Base-by-base conservation (phyloP, 1,140 invertebrate genomes). In the Pseudomyrmex pallidus region DNA sequence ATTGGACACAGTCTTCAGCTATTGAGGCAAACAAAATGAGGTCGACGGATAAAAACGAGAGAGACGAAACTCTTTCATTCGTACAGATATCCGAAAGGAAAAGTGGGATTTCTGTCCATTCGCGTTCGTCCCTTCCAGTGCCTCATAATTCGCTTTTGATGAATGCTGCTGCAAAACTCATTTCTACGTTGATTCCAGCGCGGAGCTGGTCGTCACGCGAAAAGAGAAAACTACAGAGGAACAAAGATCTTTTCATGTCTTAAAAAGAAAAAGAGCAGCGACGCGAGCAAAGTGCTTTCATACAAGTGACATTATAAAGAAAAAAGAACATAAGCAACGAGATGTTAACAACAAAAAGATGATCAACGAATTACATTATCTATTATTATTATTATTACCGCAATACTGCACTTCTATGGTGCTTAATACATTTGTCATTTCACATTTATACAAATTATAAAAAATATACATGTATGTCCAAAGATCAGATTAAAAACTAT, bases 81-180 rank as follows among this genome's bases (percentile, higher is more conserved):
- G 64, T 48, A 56, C 22, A 68, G 54, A 44, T 72, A 64, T 12
- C 35, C 17, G 68, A 46, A 52, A 68, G 25, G 64, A 62, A 46
- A 61, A 52, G 20, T 70, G 13, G 63, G 20, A 52, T 35, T 35
- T 52, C n/a, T 44, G 66, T 67, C 48, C 35, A 46, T 85, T 63
- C 46, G 20, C 46, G 20, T 56, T 44, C 74, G 35, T 35, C 12
- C 44, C 15, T 35, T 72, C 66, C 54, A 56, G 20, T 56, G 66
- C 20, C 66, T 59, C 66, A 80, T 80, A 80, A 72, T 80, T 80
- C 66, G 66, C 76, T 80, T 80, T 80, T 80, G 76, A 80, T 80
- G 66, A 66, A 70, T 80, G 66, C 54, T 86, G 52, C 46, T 80
- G 20, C 73, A 52, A 85, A 78, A 86, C 74, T 83, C 61, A 83